A percentile compares a stretch with the other conserved stretches of the same genome.
These are phyloP conservation scores for Salvelinus namaycush DNA, from an alignment of 2,113 vertebrate genomes.

Conservation along the genomic window DNA sequence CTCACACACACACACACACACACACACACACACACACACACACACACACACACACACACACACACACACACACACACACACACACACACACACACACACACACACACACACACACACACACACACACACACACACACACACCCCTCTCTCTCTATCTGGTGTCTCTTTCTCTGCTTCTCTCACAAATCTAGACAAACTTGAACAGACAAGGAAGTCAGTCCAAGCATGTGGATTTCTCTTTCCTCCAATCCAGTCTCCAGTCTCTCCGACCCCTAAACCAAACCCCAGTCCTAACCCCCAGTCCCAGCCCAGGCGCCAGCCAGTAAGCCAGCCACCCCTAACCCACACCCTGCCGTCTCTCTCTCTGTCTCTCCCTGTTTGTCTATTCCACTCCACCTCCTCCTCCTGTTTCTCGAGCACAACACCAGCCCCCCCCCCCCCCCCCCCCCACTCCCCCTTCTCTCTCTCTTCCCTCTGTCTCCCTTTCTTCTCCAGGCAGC, in stretches of 20 bases:
- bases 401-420: slow-evolving; percentile 51
- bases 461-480: slow-evolving; percentile 45
- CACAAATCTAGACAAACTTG: slow-evolving; percentile 17
- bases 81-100: no score
- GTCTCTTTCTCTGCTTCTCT: slow-evolving; percentile 20
- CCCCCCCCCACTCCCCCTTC: slow-evolving; percentile 40
- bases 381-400: slow-evolving; percentile 64
- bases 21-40: no score
- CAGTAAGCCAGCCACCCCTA: neutral
- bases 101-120: slow-evolving; percentile 3
- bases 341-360: neutral
- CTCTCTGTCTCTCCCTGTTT: slow-evolving; percentile 18
- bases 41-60: slow-evolving; percentile 41
- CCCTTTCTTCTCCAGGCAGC: slow-evolving; percentile 58
- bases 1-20: no score
- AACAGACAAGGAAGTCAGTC: slow-evolving; percentile 20
- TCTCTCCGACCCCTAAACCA: neutral
- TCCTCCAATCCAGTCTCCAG: slow-evolving; percentile 15
- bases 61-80: slow-evolving; percentile 39
- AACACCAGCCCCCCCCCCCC: slow-evolving; percentile 56
- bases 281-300: neutral
- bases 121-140: slow-evolving; percentile 32
- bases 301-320: neutral
- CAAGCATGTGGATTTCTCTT: slow-evolving; percentile 28
- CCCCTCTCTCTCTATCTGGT: slow-evolving; percentile 6